Base-by-base conservation (phyloP, 2,113 vertebrate species). In the Malurus melanocephalus region DNA sequence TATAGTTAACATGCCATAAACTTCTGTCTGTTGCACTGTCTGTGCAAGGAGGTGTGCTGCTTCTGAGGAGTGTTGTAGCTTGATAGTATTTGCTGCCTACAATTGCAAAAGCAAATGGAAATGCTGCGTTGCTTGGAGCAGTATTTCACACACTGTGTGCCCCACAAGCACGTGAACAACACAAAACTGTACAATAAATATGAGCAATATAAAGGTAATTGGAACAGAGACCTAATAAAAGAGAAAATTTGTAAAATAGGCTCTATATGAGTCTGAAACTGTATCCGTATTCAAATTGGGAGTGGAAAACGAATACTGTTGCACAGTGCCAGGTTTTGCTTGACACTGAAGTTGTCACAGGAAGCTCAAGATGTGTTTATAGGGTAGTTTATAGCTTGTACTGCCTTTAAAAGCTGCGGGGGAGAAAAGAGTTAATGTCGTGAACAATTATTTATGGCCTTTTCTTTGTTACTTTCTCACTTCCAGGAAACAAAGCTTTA, bases 391-490 rank as follows among this genome's bases (percentile, higher is more conserved):
- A 91, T 73, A 76, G 74, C 65, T 93, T 88, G 59, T 48, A 43
- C 48, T 66, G 43, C 69, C 90, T 93, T 94, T 93, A 76, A 88
- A 89, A 88, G 64, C 90, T 85, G 74, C 76, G 30, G 66, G 68
- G 60, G 67, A 93, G 64, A 92, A 76, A 94, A 80, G 86, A 88
- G 93, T 95, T 94, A 90, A 95, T 68, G 62, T 80, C 62, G 64
- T 55, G 59, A 88, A 35, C 55, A 62, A 69, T 89, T 93, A 86
- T 80, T 93, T 92, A 62, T 56, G 59, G 60, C 45, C 51, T 91
- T 89, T 88, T 90, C 68, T 80, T 75, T 81, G 28, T 88, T 87
- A 48, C 74, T 80, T 90, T 88, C 79, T 83, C 30, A 56, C 48
- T 76, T 87, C 40, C 64, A 85, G 78, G 86, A 90, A 92, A 42